These are phyloP conservation scores for Apogon hyalosoma DNA, from an alignment of 2,797 vertebrate genomes.

Conservation along the genomic window DNA sequence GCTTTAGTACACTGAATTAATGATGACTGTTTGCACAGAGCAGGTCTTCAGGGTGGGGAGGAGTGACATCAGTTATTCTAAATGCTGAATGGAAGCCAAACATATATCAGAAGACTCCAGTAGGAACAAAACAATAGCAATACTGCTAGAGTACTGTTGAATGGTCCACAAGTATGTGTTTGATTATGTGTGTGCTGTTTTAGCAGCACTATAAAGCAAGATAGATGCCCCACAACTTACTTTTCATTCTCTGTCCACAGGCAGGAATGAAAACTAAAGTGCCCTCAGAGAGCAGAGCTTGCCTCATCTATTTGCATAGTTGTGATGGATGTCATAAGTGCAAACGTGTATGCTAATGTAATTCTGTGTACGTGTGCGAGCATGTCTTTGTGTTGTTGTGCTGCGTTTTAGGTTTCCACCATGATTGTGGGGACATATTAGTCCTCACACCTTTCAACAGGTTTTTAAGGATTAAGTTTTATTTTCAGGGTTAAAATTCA, in stretches of 20 bases:
- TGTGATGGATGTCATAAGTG: slow-evolving; percentile 50
- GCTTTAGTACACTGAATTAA: slow-evolving; percentile 69
- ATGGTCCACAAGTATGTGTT: neutral
- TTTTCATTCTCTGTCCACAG: slow-evolving; percentile 39
- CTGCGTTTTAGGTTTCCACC: neutral
- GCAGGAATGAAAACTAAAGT: slow-evolving; percentile 55
- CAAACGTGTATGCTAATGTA: slow-evolving; percentile 33
- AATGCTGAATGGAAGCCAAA: slow-evolving; percentile 56
- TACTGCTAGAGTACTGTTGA: slow-evolving; percentile 3
- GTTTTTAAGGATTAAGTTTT: slow-evolving; percentile 10
- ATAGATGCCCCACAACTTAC: slow-evolving; percentile 54
- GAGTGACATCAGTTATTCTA: slow-evolving; percentile 64
- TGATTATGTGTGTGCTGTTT: slow-evolving; percentile 35
- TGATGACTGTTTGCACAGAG: slow-evolving; percentile 47
- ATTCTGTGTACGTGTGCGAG: slow-evolving; percentile 15
- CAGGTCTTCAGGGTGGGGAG: slow-evolving; percentile 37
- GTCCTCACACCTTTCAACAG: neutral
- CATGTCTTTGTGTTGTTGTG: neutral
- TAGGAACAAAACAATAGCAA: slow-evolving; percentile 35
- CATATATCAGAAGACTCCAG: slow-evolving; percentile 48
- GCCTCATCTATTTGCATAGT: slow-evolving; percentile 54
- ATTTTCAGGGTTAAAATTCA: neutral
- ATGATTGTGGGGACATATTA: slow-evolving; percentile 14
- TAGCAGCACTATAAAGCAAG: slow-evolving; percentile 52
- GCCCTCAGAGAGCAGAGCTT: slow-evolving; percentile 37